Conservation (phyloP, 2,888 invertebrate species). For the Lasioglossum pauxillum region DNA sequence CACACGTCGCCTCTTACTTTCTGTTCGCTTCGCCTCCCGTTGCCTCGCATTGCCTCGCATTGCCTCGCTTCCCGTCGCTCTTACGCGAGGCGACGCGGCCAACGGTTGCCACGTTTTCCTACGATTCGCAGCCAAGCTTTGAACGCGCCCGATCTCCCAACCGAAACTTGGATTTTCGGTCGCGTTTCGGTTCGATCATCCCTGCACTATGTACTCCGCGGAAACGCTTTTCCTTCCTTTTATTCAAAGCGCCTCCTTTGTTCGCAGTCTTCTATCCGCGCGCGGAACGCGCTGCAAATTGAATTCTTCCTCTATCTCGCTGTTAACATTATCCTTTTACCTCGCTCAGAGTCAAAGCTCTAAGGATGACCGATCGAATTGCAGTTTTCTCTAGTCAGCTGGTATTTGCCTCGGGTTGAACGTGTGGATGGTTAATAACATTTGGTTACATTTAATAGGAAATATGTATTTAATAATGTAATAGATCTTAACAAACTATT, state of each 20-base stretch:
- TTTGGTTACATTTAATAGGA: too few relatives aligned
- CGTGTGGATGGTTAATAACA: too few relatives aligned
- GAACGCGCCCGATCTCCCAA: not conserved
- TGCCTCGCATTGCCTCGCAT: constrained; percentile 50
- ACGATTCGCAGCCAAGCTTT: constrained; percentile 30
- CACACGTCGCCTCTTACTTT: constrained; percentile 53
- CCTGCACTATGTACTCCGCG: not conserved
- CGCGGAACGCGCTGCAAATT: not conserved
- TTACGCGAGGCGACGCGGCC: not conserved
- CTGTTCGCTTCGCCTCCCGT: constrained; percentile 41
- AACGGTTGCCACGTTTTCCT: constrained; percentile 49
- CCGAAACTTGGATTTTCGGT: constrained; percentile 33
- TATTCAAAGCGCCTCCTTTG: constrained; percentile 6
- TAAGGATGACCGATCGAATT: not conserved
- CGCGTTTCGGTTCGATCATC: constrained; percentile 40
- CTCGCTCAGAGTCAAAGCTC: not conserved
- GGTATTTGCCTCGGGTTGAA: not conserved
- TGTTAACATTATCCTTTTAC: not conserved
- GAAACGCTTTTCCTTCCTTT: constrained; percentile 5
- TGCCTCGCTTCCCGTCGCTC: not conserved
- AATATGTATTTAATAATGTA: too few relatives aligned
- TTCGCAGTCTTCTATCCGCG: not conserved
- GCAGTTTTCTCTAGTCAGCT: not conserved
- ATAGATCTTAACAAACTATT: too few relatives aligned
- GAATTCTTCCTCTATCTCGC: constrained; percentile 1